A percentile compares a stretch with the other conserved stretches of the same genome.
Evolutionary conservation across 2,888 invertebrate genomes (phyloP).

Genomic region (Chymomyza procnemis): DNA sequence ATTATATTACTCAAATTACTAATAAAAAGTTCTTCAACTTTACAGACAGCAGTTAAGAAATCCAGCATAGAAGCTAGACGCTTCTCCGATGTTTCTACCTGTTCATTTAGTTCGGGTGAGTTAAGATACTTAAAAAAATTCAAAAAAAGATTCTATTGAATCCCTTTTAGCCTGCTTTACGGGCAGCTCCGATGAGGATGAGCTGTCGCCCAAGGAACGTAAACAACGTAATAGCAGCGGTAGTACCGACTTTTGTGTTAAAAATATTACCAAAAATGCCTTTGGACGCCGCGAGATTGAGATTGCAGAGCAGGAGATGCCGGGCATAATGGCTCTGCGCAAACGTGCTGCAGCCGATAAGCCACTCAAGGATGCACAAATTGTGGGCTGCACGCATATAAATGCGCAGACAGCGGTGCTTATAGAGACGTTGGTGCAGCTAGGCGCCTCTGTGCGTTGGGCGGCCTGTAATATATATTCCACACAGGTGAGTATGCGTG

Average conservation of each 20-base stretch:
- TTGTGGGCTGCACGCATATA: slow-evolving; percentile 97
- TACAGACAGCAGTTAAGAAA: slow-evolving; percentile 57
- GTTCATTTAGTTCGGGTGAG: slow-evolving; percentile 94
- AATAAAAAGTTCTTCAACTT: background rate
- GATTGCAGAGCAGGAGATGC: slow-evolving; percentile 99
- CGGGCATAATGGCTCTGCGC: slow-evolving; percentile 95
- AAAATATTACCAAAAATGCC: slow-evolving; percentile 89
- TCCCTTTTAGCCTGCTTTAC: slow-evolving; percentile 60
- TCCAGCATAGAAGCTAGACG: slow-evolving; percentile 56
- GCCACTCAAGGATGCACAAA: slow-evolving; percentile 94
- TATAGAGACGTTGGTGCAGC: slow-evolving; percentile 90
- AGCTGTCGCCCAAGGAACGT: slow-evolving; percentile 93
- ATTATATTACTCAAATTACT: too few relatives aligned
- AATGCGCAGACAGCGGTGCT: slow-evolving; percentile 98
- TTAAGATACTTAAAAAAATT: background rate
- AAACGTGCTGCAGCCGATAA: slow-evolving; percentile 94
- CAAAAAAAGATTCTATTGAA: background rate
- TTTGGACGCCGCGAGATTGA: slow-evolving; percentile 97
- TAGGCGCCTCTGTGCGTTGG: slow-evolving; percentile 95
- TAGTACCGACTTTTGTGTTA: slow-evolving; percentile 93
- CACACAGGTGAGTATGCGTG: slow-evolving; percentile 83
- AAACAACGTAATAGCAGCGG: slow-evolving; percentile 90
- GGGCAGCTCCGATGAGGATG: slow-evolving; percentile 95
- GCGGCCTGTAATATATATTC: slow-evolving; percentile 98
- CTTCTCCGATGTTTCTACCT: slow-evolving; percentile 94